These are phyloP conservation scores for Cottus gobio DNA, from an alignment of 2,113 vertebrate species.

Conservation along the genomic window DNA sequence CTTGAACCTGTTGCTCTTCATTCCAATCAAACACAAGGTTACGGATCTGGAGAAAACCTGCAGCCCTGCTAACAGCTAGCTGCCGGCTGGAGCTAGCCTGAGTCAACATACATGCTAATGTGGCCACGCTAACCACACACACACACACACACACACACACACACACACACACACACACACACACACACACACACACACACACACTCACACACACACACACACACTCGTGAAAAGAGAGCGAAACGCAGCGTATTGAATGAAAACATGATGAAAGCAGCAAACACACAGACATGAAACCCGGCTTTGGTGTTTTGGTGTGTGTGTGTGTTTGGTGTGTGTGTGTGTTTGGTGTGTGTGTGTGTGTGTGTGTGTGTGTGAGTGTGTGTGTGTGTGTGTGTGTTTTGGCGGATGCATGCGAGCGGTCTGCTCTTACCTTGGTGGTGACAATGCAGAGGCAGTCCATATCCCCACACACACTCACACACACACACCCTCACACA, in stretches of 20 bases:
- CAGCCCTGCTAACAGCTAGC: slow-evolving; percentile 26
- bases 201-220: slow-evolving; percentile 23
- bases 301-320: slow-evolving; percentile 6
- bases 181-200: slow-evolving; percentile 36
- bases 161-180: slow-evolving; percentile 34
- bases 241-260: slow-evolving; percentile 18
- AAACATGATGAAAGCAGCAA: slow-evolving; percentile 28
- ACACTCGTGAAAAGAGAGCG: neutral
- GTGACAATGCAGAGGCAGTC: slow-evolving; percentile 81
- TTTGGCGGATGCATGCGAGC: slow-evolving; percentile 27
- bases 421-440: slow-evolving; percentile 78
- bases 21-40: neutral
- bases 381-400: slow-evolving; percentile 35
- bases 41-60: no score
- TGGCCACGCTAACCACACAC: slow-evolving; percentile 21
- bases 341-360: slow-evolving; percentile 38
- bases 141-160: slow-evolving; percentile 31
- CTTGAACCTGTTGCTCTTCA: no score
- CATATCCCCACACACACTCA: slow-evolving; percentile 76
- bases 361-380: slow-evolving; percentile 31
- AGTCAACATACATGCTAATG: slow-evolving; percentile 36
- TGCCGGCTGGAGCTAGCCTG: slow-evolving; percentile 20
- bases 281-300: slow-evolving; percentile 13
- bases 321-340: slow-evolving; percentile 38
- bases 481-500: slow-evolving; percentile 50